Percentiles rank a stretch among this genome's conserved stretches.
Conservation (phyloP, 2,797 vertebrate species). For the Pangasius djambal region DNA sequence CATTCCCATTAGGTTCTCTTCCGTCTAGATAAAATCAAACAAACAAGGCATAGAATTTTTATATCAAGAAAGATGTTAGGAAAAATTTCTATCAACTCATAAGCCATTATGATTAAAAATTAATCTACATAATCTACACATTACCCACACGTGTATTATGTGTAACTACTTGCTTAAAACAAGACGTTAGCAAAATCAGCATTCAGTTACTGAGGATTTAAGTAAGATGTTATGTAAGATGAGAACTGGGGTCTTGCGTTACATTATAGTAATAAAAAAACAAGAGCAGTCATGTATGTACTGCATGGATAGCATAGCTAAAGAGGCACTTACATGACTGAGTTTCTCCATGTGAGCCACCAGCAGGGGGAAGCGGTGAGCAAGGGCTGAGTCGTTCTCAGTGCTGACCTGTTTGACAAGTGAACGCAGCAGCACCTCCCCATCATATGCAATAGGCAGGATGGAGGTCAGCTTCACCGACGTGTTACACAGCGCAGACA, state of each 20-base stretch:
- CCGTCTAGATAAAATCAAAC: slow-evolving; percentile 76
- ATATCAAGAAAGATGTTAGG: background rate
- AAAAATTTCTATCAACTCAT: background rate
- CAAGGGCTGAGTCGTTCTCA: slow-evolving; percentile 95
- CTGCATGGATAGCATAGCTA: background rate
- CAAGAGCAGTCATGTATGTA: background rate
- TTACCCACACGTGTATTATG: background rate
- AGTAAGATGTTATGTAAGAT: background rate
- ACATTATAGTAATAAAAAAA: background rate
- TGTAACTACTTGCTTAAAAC: background rate
- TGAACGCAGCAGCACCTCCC: slow-evolving; percentile 91
- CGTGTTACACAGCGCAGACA: slow-evolving; percentile 97
- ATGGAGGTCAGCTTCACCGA: slow-evolving; percentile 97
- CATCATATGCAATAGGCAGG: slow-evolving; percentile 95
- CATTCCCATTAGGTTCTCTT: slow-evolving; percentile 97
- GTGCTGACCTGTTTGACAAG: slow-evolving; percentile 98
- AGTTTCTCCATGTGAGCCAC: slow-evolving; percentile 99
- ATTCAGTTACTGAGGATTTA: background rate
- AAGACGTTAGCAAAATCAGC: background rate
- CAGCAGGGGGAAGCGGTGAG: slow-evolving; percentile 94
- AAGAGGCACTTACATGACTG: slow-evolving; percentile 83
- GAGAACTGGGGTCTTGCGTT: background rate
- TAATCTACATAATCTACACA: background rate
- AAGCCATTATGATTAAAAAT: background rate
- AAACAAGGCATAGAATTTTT: background rate